These are phyloP conservation scores for Neria commutata DNA, from an alignment of 2,888 invertebrate species.

Conservation along the genomic window DNA sequence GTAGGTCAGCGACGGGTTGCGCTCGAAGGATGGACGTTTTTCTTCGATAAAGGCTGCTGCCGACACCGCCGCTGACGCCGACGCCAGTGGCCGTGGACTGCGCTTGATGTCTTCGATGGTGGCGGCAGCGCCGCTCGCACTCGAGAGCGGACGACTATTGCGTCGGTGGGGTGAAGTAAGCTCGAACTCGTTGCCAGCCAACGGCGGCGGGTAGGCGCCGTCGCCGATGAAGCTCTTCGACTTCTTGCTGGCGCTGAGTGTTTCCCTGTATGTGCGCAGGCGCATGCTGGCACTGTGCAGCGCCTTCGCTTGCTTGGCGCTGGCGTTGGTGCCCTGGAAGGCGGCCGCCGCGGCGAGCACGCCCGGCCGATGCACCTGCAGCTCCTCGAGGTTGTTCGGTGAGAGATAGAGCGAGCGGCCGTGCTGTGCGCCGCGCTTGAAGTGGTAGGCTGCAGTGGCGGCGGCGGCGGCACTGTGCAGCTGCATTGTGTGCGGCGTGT, in stretches of 20 bases:
- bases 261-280: conserved; percentile 59
- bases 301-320: conserved; percentile 59
- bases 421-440: conserved; percentile 60
- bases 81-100: conserved; percentile 57
- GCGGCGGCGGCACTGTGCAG: conserved; percentile 56
- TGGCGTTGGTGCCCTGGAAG: conserved; percentile 61
- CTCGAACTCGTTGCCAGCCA: conserved; percentile 55
- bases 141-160: conserved; percentile 59
- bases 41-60: conserved; percentile 59
- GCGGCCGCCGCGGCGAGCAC: conserved; percentile 56
- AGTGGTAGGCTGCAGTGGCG: conserved; percentile 55
- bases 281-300: conserved; percentile 61
- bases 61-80: conserved; percentile 37
- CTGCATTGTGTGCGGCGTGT: conserved; percentile 45
- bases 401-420: conserved; percentile 60
- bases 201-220: conserved; percentile 41
- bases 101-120: conserved; percentile 59
- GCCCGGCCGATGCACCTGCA: conserved; percentile 57
- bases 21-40: conserved; percentile 59
- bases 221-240: conserved; percentile 62
- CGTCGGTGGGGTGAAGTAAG: conserved; percentile 60
- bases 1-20: conserved; percentile 57
- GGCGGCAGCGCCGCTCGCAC: conserved; percentile 46
- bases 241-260: conserved; percentile 59
- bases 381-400: conserved; percentile 60